These are phyloP conservation scores for Elephantulus edwardii DNA, from an alignment of 2,113 vertebrate genomes.

Conservation along the genomic window DNA sequence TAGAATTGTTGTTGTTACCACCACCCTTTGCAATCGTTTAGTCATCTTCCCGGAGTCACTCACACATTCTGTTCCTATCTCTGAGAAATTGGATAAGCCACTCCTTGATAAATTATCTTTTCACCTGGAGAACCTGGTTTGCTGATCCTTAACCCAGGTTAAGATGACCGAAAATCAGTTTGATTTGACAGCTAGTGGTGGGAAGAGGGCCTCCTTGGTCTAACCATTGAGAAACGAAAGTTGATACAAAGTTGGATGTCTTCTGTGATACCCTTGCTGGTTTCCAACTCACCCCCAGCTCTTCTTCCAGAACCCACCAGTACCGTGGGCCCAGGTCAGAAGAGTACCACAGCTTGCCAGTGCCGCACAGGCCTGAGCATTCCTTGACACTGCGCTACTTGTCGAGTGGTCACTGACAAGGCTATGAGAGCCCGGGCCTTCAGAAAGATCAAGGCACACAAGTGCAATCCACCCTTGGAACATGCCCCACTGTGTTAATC, in stretches of 20 bases:
- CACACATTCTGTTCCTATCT: constrained; percentile 68
- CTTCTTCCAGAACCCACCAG: background rate
- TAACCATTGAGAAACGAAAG: too few relatives aligned
- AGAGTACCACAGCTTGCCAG: too few relatives aligned
- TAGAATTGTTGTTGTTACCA: constrained; percentile 45
- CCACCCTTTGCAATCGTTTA: constrained; percentile 69
- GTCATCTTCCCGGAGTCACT: constrained; percentile 67
- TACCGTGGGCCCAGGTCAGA: too few relatives aligned
- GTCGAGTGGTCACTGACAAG: background rate
- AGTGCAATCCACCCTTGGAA: too few relatives aligned
- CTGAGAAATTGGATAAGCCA: constrained; percentile 65
- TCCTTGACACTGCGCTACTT: background rate
- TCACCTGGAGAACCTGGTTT: constrained; percentile 76
- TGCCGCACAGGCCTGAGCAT: too few relatives aligned
- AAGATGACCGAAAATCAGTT: constrained; percentile 84
- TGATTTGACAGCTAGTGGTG: constrained; percentile 77
- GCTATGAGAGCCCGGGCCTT: background rate
- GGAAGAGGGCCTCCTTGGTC: too few relatives aligned
- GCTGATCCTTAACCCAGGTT: constrained; percentile 77
- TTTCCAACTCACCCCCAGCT: background rate
- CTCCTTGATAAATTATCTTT: constrained; percentile 75
- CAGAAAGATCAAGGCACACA: background rate
- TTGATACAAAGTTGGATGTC: too few relatives aligned
- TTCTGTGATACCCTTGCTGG: too few relatives aligned
- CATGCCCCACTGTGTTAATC: background rate